Evolutionary conservation across 2,797 vertebrate genomes (phyloP).

Genomic region (Netta rufina): DNA sequence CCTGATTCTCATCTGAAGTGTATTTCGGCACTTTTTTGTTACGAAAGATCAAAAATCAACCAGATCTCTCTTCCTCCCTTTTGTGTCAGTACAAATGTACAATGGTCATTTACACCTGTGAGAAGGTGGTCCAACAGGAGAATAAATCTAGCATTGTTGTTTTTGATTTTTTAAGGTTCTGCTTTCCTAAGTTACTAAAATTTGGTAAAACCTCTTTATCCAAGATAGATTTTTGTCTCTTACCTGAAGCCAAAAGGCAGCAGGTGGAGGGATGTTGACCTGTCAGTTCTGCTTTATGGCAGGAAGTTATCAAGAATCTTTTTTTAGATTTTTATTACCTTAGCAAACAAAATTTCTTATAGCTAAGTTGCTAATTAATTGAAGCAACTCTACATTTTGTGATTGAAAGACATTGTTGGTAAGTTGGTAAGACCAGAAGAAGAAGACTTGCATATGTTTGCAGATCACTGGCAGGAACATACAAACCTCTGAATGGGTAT

Average conservation of each 20-base stretch:
- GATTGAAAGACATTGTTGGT: background rate
- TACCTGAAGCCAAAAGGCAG: background rate
- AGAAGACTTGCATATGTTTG: background rate
- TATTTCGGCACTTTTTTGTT: background rate
- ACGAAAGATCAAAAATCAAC: background rate
- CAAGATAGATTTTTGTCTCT: background rate
- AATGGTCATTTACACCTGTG: background rate
- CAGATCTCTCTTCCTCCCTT: background rate
- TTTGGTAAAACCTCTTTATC: background rate
- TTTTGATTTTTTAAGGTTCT: background rate
- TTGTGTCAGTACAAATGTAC: background rate
- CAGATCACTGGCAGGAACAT: background rate
- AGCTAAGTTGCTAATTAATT: background rate
- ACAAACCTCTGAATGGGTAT: background rate
- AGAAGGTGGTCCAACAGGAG: background rate
- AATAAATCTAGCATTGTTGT: background rate
- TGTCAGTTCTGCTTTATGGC: background rate
- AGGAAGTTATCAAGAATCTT: background rate
- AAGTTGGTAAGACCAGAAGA: background rate
- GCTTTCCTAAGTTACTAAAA: background rate
- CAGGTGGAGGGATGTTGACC: background rate
- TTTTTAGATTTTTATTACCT: background rate
- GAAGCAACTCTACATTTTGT: background rate
- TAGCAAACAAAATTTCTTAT: background rate
- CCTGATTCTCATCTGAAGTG: background rate